Conservation (phyloP, 2,797 vertebrate genomes). For the Scolopax bukidnonensis region DNA sequence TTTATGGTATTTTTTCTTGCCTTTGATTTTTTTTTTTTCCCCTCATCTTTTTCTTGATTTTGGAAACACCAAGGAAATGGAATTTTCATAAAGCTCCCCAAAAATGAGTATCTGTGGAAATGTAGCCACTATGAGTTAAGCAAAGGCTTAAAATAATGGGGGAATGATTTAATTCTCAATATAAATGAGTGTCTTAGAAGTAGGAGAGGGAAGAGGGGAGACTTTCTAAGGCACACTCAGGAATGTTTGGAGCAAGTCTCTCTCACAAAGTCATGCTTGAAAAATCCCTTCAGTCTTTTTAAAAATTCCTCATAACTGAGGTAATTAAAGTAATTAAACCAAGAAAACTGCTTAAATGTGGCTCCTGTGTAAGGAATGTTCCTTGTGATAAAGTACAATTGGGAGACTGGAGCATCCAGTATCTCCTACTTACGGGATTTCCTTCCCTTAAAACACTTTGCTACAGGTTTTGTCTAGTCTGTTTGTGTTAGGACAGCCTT, state of each 20-base stretch:
- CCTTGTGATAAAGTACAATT: not conserved
- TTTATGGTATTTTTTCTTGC: not conserved
- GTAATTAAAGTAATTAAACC: constrained; percentile 52
- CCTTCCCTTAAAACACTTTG: not conserved
- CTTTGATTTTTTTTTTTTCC: not conserved
- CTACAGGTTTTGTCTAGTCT: constrained; percentile 42
- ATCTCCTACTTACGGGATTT: not conserved
- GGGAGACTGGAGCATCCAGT: not conserved
- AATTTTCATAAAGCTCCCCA: not conserved
- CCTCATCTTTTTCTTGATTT: not conserved
- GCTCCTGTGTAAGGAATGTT: not conserved
- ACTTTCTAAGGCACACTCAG: not conserved
- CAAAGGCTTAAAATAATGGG: not conserved
- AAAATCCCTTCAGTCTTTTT: constrained; percentile 30
- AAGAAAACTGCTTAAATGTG: not conserved
- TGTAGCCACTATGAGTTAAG: not conserved
- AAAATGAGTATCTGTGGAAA: not conserved
- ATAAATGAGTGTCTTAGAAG: not conserved
- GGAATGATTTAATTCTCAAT: not conserved
- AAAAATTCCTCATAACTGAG: constrained; percentile 9
- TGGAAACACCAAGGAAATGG: not conserved
- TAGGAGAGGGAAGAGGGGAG: not conserved
- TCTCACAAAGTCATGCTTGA: not conserved
- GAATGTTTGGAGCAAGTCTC: not conserved
- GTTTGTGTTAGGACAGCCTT: not conserved